Percentiles rank a stretch among this genome's conserved stretches.
Evolutionary conservation across 2,888 invertebrate species (phyloP).

Genomic region (Coenonympha arcania): DNA sequence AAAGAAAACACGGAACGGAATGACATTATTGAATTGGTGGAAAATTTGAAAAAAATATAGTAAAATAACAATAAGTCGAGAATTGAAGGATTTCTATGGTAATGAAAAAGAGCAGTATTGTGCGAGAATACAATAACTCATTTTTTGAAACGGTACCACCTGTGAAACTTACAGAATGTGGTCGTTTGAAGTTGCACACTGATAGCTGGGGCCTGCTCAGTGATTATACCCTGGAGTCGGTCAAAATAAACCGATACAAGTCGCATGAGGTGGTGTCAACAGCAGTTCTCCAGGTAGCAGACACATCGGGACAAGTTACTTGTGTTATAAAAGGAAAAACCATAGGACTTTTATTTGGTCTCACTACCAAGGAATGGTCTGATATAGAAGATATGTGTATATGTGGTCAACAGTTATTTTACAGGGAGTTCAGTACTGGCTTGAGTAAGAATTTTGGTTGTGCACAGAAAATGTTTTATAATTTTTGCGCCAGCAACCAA

Average conservation of each 20-base stretch:
- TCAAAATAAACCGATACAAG: conserved; percentile 51
- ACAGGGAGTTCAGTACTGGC: conserved; percentile 63
- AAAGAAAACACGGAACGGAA: too few species aligned
- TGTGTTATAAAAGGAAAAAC: conserved; percentile 51
- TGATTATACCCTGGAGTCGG: conserved; percentile 61
- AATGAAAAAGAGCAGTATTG: conserved; percentile 18
- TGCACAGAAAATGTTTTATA: conserved; percentile 64
- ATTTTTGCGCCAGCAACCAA: conserved; percentile 57
- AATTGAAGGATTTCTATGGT: too few species aligned
- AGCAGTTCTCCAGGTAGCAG: conserved; percentile 55
- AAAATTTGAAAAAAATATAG: too few species aligned
- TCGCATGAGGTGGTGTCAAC: conserved; percentile 39
- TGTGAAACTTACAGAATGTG: conserved; percentile 53
- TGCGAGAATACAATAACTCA: conserved; percentile 12
- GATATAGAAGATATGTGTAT: conserved; percentile 52
- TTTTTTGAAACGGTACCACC: conserved; percentile 43
- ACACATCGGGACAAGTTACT: conserved; percentile 54
- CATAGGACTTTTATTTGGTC: conserved; percentile 54
- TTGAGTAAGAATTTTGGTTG: conserved; percentile 44
- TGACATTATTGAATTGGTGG: too few species aligned
- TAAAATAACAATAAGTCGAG: too few species aligned
- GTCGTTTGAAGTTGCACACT: conserved; percentile 40
- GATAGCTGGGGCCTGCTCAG: conserved; percentile 57
- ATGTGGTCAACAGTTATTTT: conserved; percentile 55
- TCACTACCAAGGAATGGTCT: conserved; percentile 51